These are phyloP conservation scores for Chlorospingus semifuscus DNA, from an alignment of 2,797 vertebrate genomes.

Conservation along the genomic window DNA sequence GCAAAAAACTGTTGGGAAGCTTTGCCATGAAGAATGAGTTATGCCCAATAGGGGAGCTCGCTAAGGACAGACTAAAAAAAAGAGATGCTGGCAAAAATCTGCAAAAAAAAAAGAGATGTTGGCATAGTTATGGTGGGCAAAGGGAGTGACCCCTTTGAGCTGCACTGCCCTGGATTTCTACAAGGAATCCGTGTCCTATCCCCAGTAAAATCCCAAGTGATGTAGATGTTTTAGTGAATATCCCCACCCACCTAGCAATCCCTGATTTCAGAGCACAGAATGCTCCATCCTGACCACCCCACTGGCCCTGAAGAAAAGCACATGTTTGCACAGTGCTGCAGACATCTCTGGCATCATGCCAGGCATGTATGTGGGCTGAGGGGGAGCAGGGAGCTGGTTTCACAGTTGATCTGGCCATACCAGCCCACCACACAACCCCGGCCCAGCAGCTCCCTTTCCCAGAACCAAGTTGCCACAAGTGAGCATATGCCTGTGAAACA, in stretches of 20 bases:
- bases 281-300: not conserved
- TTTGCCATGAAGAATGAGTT: not conserved
- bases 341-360: accelerated
- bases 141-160: not conserved
- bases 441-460: not conserved
- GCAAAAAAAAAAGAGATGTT: not conserved
- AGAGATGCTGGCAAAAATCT: accelerated
- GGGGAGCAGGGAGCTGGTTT: accelerated
- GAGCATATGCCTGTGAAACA: not conserved
- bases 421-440: not conserved
- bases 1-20: not conserved
- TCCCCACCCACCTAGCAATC: accelerated
- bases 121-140: not conserved
- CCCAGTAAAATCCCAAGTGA: not conserved
- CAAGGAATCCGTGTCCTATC: not conserved
- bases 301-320: accelerated
- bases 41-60: accelerated
- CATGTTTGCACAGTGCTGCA: not conserved
- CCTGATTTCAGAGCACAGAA: not conserved
- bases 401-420: not conserved
- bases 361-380: accelerated
- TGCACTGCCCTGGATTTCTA: not conserved
- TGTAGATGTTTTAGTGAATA: not conserved
- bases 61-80: not conserved
- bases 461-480: not conserved